Base-by-base conservation (phyloP, 2,888 invertebrate genomes). In the Sabellastarte sp. region DNA sequence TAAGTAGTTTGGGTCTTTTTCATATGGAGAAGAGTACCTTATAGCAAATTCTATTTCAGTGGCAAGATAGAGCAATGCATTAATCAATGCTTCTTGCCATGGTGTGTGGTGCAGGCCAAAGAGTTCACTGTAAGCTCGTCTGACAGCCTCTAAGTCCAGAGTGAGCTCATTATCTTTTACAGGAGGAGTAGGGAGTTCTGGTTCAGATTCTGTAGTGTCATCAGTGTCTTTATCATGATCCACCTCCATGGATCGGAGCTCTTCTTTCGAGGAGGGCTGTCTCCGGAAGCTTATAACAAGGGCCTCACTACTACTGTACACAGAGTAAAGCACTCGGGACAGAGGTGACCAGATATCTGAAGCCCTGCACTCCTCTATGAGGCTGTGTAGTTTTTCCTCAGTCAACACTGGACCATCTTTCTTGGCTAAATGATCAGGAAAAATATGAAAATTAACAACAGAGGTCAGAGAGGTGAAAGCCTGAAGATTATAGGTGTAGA, bases 181-280 rank as follows among this genome's bases (percentile, higher is more conserved):
- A 20, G 41, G 41, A 20, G 41, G 20, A 41, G 20, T 41, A 20
- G 10, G 10, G 20, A 15, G 20, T 10, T 20, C 20, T 41, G 10
- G 10, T 20, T 41, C 41, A 10, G 10, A 10, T 10, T 41, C 41
- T n/a, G n/a, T n/a, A 10, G 41, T 20, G 20, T 41, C 84, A 32
- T 94, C 93, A 75, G 91, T 90, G 79, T 94, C 94, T 84, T 94
- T 94, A 75, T 95, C 94, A 70, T 89, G 88, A 80, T 94, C 93
- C 60, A 89, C 89, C 80, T 91, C 90, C 64, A 90, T 84, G 4
- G 89, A 87, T 60, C 90, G 85, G n/a, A 90, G 86, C 69, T 90
- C 89, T 83, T 91, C 91, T 79, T 91, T 91, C 3, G 61, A 63
- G 5, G 58, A 63, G 30, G 41, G 41, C 20, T 41, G 10, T 77